A percentile compares a stretch with the other conserved stretches of the same genome.
These are phyloP conservation scores for Acholoe squamosa DNA, from an alignment of 2,888 invertebrate species.

Conservation along the genomic window DNA sequence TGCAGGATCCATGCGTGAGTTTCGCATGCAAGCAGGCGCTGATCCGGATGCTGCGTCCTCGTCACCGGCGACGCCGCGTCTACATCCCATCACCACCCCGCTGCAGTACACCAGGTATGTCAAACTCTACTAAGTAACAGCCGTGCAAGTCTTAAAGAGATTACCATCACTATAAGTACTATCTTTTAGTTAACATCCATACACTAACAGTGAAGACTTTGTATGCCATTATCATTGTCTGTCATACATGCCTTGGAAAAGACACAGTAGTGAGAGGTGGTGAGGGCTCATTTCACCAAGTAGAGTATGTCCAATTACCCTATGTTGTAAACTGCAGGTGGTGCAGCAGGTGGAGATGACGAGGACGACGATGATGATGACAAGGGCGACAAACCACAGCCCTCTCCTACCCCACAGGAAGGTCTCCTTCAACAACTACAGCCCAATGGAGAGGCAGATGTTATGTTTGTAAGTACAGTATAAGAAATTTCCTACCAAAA, in stretches of 20 bases:
- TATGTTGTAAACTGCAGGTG: too few relatives aligned
- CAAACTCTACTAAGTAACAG: too few relatives aligned
- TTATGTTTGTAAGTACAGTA: slow-evolving; percentile 36
- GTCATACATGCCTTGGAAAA: too few relatives aligned
- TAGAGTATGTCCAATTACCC: too few relatives aligned
- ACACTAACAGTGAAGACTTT: too few relatives aligned
- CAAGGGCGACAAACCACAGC: slow-evolving; percentile 70
- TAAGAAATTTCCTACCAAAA: too few relatives aligned
- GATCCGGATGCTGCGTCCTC: slow-evolving; percentile 91
- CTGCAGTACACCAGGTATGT: slow-evolving; percentile 82
- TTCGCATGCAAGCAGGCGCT: slow-evolving; percentile 96
- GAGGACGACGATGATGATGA: slow-evolving; percentile 79
- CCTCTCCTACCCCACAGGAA: slow-evolving; percentile 62
- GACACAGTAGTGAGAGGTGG: too few relatives aligned
- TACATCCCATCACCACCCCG: slow-evolving; percentile 84
- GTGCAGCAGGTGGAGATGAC: slow-evolving; percentile 85
- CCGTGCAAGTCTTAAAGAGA: too few relatives aligned
- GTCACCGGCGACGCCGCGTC: slow-evolving; percentile 82
- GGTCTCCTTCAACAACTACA: slow-evolving; percentile 1
- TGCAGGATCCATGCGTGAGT: slow-evolving; percentile 89
- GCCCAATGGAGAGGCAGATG: slow-evolving; percentile 52
- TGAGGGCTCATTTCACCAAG: too few relatives aligned
- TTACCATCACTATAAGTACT: too few relatives aligned
- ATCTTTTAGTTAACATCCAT: too few relatives aligned
- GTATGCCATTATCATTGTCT: too few relatives aligned